Base-by-base conservation (phyloP, 2,113 vertebrate genomes). In the Apistogramma diplotaenia region DNA sequence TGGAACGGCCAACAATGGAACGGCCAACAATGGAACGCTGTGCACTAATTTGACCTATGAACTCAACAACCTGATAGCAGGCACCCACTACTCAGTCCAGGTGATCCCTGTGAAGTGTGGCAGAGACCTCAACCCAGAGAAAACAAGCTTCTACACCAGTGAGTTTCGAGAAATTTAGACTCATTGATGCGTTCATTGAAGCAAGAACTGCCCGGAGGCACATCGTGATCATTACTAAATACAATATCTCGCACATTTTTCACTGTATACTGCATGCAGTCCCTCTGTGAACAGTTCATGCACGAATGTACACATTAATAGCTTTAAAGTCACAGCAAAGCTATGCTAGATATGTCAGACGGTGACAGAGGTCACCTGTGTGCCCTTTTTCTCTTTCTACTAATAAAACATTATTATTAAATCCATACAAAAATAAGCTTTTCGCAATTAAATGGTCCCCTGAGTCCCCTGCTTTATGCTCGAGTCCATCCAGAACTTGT, bases 31-130 rank as follows among this genome's bases (percentile, higher is more conserved):
- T n/a, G n/a, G n/a, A n/a, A n/a, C n/a, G n/a, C n/a, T n/a, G n/a
- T n/a, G n/a, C n/a, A 49, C 3, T 2, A 0, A 5, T 31, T 13
- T 85, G 74, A 85, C 33, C 51, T 3, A 11, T 3, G 0, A 21
- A 4, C 51, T 94, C 0, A 1, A 0, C 1, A 5, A 18, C 46
- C 88, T 94, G 76, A 92, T 58, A 0, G 1, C 86, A 10, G 94
- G 94, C 10, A 85, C 71, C 4, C 0, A 0, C 5, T 89, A 94
- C 79, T 8, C 1, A 0, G 51, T 93, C 46, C 49, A 87, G 74
- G 93, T 95, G n/a, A 85, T 93, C 60, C 55, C 94, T 0, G 43
- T 94, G 0, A 95, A 94, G 71, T 94, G 94, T 75, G 0, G 0
- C 0, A 80, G 94, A 76, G 49, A 83, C 18, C 87, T 94, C 27